Conservation (phyloP, 1,140 invertebrate species). For the Dendroctonus valens region DNA sequence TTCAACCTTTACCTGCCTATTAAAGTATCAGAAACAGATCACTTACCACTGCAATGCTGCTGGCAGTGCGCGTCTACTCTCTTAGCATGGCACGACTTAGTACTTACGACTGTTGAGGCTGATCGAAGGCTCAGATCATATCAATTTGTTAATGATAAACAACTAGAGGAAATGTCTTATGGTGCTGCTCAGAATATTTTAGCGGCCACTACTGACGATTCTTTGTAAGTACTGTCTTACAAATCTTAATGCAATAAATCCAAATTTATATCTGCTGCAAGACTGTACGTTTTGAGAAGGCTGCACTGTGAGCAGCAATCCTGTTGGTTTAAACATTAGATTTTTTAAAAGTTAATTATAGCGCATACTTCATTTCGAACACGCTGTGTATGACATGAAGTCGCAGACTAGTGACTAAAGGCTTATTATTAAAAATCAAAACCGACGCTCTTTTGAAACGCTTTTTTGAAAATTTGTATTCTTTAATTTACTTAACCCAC, state of each 20-base stretch:
- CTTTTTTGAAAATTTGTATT: too few species aligned
- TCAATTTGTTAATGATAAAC: constrained; percentile 35
- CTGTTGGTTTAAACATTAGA: too few species aligned
- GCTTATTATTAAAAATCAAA: too few species aligned
- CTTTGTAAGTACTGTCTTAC: constrained; percentile 12
- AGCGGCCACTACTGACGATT: constrained; percentile 3
- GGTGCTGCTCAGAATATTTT: not conserved
- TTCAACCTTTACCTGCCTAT: constrained; percentile 57
- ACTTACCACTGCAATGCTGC: constrained; percentile 61
- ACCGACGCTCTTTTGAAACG: too few species aligned
- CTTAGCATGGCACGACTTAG: constrained; percentile 63
- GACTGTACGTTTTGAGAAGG: too few species aligned
- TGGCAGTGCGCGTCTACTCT: constrained; percentile 63
- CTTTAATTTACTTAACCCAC: too few species aligned
- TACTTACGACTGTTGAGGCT: constrained; percentile 57
- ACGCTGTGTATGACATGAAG: too few species aligned
- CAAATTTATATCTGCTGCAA: not conserved
- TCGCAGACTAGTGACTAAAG: too few species aligned
- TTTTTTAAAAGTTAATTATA: too few species aligned
- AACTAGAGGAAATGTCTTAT: constrained; percentile 16
- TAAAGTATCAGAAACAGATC: constrained; percentile 57
- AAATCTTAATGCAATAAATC: constrained; percentile 4
- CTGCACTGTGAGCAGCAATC: too few species aligned
- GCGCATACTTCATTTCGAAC: too few species aligned
- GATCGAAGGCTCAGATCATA: constrained; percentile 53